A percentile compares a stretch with the other conserved stretches of the same genome.
Conservation (phyloP, 2,797 vertebrate genomes). For the Clarias pachynema region DNA sequence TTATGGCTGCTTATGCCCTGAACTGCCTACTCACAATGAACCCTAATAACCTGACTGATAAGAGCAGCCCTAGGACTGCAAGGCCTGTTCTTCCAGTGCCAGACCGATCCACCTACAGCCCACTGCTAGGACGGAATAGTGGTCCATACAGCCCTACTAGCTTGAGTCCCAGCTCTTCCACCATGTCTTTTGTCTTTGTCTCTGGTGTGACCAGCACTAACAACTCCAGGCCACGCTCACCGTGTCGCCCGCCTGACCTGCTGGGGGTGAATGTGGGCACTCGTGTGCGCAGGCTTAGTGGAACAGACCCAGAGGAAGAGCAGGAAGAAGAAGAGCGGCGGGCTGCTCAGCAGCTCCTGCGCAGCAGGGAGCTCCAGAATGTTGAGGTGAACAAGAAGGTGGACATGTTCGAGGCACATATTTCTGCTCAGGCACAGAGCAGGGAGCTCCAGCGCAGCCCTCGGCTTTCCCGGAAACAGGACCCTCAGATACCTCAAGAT, state of each 20-base stretch:
- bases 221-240: slow-evolving; percentile 69
- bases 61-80: slow-evolving; percentile 64
- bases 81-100: slow-evolving; percentile 69
- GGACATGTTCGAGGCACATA: slow-evolving; percentile 91
- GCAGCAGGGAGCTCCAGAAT: slow-evolving; percentile 85
- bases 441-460: slow-evolving; percentile 82
- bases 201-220: slow-evolving; percentile 58
- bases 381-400: slow-evolving; percentile 90
- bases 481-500: slow-evolving; percentile 24
- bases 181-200: slow-evolving; percentile 70
- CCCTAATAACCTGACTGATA: slow-evolving; percentile 74
- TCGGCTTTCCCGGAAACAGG: slow-evolving; percentile 68
- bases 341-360: slow-evolving; percentile 71
- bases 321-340: slow-evolving; percentile 60
- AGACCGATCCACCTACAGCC: slow-evolving; percentile 65
- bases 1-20: slow-evolving; percentile 87
- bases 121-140: slow-evolving; percentile 66
- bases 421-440: slow-evolving; percentile 82
- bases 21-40: slow-evolving; percentile 85
- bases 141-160: slow-evolving; percentile 78
- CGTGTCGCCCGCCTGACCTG: slow-evolving; percentile 70
- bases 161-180: slow-evolving; percentile 62
- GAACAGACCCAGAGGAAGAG: slow-evolving; percentile 70
- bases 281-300: slow-evolving; percentile 74
- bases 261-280: slow-evolving; percentile 78